A percentile compares a stretch with the other conserved stretches of the same genome.
phyloP scores from a whole-genome alignment of 2,113 vertebrate genomes.

The Rynchops niger region DNA sequence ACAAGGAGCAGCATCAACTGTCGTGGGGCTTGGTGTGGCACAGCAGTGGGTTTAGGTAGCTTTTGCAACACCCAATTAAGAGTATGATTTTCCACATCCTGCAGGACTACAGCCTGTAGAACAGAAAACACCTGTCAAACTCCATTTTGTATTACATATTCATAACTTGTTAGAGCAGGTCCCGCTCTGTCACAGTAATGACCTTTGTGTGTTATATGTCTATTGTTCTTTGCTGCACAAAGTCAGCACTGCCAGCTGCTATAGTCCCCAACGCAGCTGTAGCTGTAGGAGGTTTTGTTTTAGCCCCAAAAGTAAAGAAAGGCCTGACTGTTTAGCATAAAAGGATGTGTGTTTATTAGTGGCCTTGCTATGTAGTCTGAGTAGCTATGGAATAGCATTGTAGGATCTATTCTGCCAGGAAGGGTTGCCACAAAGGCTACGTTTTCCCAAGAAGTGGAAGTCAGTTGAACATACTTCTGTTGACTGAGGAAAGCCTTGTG shows the following conservation, averaged over 20 bases:
- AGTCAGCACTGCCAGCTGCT: neutral
- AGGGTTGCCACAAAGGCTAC: neutral
- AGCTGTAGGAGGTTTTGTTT: neutral
- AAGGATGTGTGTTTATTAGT: neutral
- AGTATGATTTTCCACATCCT: neutral
- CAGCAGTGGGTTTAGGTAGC: neutral
- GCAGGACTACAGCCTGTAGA: neutral
- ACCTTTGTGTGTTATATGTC: conserved; percentile 29
- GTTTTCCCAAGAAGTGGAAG: neutral
- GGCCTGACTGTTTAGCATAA: neutral
- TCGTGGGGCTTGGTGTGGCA: neutral
- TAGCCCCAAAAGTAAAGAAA: neutral
- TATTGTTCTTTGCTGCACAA: neutral
- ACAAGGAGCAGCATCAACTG: neutral
- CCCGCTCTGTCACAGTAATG: neutral
- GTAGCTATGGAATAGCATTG: neutral
- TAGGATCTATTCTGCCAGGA: neutral
- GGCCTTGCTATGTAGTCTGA: neutral
- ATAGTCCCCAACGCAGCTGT: neutral
- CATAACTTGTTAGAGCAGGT: conserved; percentile 41
- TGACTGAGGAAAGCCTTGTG: conserved; percentile 14
- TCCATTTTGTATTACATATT: conserved; percentile 56
- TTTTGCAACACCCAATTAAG: neutral
- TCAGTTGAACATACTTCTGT: neutral
- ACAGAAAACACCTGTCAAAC: conserved; percentile 16